Evolutionary conservation across 2,113 vertebrate species (phyloP), one percentile per base, ranked within the genome.

Genomic region (Petroica traversi): DNA sequence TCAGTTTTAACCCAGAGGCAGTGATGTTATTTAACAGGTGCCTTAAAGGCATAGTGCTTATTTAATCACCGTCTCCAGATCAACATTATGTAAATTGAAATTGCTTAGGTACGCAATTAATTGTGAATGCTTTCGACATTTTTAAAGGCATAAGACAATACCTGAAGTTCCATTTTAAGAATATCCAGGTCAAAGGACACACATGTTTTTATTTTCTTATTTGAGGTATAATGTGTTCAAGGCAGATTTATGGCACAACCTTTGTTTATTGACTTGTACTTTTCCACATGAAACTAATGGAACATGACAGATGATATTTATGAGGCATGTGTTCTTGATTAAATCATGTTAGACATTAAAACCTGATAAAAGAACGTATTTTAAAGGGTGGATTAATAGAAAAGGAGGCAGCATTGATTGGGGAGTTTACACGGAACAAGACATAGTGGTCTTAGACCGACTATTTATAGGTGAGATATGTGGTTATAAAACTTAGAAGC

Each of bases 211-310:
- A 89, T 98, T 98, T 98, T 98, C 98, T 98, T 97, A 97, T 97
- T 98, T 97, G 97, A 98, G 97, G 97, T 98, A 97, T 98, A 98
- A 98, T 98, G 97, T 98, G 97, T 98, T 98, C 98, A 98, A 98
- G 98, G 98, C 98, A 98, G 98, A 98, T 98, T 98, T 98, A 98
- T 98, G 98, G 97, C 97, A 97, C 97, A 98, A 97, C 97, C 98
- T 98, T 98, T 98, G 98, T 98, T 98, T 98, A 98, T 98, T 98
- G 98, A 98, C 98, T 98, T 98, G 98, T 98, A 98, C 97, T 98
- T 98, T 98, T 98, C 97, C 97, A 97, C 94, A 97, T 98, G 97
- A 98, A 98, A 96, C 97, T 98, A 98, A 98, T 98, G 96, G 96
- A 97, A 98, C 98, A 98, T 98, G 98, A 98, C 98, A 98, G 98